Percentiles rank a stretch among this genome's conserved stretches.
phyloP scores from a whole-genome alignment of 2,888 invertebrate genomes.

The Anoncus sp. region DNA sequence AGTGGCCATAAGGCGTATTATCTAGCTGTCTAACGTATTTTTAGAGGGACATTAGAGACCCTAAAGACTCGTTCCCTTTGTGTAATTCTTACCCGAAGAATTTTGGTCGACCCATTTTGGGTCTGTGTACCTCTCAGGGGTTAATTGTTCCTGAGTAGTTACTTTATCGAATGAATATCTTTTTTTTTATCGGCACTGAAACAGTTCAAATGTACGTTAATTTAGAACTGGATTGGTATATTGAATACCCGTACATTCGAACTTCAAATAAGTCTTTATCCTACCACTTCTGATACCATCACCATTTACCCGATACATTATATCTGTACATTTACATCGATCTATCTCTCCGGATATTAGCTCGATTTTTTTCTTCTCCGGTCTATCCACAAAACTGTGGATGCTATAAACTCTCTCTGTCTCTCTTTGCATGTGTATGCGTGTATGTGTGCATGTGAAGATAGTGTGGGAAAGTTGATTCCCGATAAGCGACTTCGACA shows the following conservation, averaged over 20 bases:
- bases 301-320: not conserved
- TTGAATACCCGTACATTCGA: conserved; percentile 15
- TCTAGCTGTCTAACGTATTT: too few species aligned
- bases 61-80: too few species aligned
- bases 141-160: too few species aligned
- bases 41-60: too few species aligned
- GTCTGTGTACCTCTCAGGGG: too few species aligned
- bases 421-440: conserved; percentile 3
- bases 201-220: not conserved
- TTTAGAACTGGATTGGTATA: conserved; percentile 2
- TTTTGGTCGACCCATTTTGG: too few species aligned
- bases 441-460: conserved; percentile 25
- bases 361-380: conserved; percentile 42
- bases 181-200: not conserved
- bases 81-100: too few species aligned
- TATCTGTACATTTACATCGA: not conserved
- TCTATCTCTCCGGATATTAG: conserved; percentile 25
- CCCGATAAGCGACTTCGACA: conserved; percentile 73
- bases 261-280: conserved; percentile 9
- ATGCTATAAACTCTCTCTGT: conserved; percentile 7
- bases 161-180: too few species aligned
- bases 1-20: too few species aligned
- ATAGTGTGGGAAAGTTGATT: conserved; percentile 62
- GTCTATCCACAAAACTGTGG: conserved; percentile 29
- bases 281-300: not conserved